These are phyloP conservation scores for Pygocentrus nattereri DNA, from an alignment of 2,797 vertebrate species.

Conservation along the genomic window DNA sequence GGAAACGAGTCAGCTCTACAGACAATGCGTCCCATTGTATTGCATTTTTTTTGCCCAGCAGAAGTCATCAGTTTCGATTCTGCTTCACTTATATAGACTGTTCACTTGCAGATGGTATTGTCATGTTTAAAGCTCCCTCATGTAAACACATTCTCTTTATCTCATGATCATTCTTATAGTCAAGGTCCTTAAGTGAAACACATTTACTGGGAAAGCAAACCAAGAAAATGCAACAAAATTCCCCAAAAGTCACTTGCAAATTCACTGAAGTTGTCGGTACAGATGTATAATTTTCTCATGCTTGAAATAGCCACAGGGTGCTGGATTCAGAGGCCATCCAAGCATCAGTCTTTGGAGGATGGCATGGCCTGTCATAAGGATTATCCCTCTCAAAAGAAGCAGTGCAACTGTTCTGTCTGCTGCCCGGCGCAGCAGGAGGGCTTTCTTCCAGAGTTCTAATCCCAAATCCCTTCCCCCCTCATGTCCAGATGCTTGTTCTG, in stretches of 20 bases:
- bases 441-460: slow-evolving; percentile 79
- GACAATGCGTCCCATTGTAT: slow-evolving; percentile 27
- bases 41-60: slow-evolving; percentile 35
- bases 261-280: slow-evolving; percentile 37
- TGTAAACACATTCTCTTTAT: slow-evolving; percentile 46
- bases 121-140: slow-evolving; percentile 32
- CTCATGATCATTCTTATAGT: slow-evolving; percentile 31
- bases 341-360: slow-evolving; percentile 41
- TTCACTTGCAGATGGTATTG: slow-evolving; percentile 32
- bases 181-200: slow-evolving; percentile 43
- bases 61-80: slow-evolving; percentile 25
- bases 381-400: slow-evolving; percentile 86
- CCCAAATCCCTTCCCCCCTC: slow-evolving; percentile 76
- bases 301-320: slow-evolving; percentile 26
- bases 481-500: slow-evolving; percentile 73
- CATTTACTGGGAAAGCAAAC: background rate
- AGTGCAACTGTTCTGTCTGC: slow-evolving; percentile 83
- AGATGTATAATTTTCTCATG: slow-evolving; percentile 56
- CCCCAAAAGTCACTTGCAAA: slow-evolving; percentile 56
- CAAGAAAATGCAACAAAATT: slow-evolving; percentile 13
- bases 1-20: slow-evolving; percentile 11
- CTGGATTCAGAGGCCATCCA: slow-evolving; percentile 30
- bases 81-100: background rate
- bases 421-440: slow-evolving; percentile 81
- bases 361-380: slow-evolving; percentile 63